Evolutionary conservation across 2,888 invertebrate species (phyloP), one percentile per base, ranked within the genome.

Genomic region (Pandemis corylana): DNA sequence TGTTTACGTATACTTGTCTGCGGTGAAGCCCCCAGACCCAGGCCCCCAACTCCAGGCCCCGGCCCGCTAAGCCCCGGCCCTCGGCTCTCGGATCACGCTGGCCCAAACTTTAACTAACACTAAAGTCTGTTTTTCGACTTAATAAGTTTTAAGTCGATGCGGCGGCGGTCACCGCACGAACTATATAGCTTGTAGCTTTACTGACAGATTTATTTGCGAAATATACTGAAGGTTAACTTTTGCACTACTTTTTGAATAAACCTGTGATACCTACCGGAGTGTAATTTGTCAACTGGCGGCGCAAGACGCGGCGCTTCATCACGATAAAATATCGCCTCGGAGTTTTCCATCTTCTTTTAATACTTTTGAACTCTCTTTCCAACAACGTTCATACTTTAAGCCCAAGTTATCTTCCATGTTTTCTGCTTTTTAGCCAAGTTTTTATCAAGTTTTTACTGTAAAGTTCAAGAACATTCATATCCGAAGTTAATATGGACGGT

Each of bases 131-230:
- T 67, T 65, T 41, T 51, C 28, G 53, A 53, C 53, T 66, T 66
- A 67, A 41, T 41, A 67, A 67, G 67, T 53, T 67, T 66, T 67
- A 67, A 67, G 67, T 67, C 41, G 53, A 51, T 10, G n/a, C 36
- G 15, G n/a, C n/a, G 41, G 67, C 49, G 46, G 49, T 9, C 36
- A 15, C 28, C 51, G 0, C n/a, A 36, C n/a, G 36, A 64, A 51
- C 51, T n/a, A n/a, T 5, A 51, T n/a, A 10, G 12, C 46, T 5
- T 46, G 12, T 9, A 44, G 12, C 5, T 46, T 46, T 46, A 12
- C 46, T 4, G 3, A 12, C 46, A 12, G 46, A 2, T 12, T 46
- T 46, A 12, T 12, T 10, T 3, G 10, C 4, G 10, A 44, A 44
- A 44, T 44, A 44, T 0, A 44, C 7, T 44, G 1, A 44, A 7